Percentiles rank a stretch among this genome's conserved stretches.
Evolutionary conservation across 2,113 vertebrate species (phyloP).

Genomic region (Amphiprion percula): DNA sequence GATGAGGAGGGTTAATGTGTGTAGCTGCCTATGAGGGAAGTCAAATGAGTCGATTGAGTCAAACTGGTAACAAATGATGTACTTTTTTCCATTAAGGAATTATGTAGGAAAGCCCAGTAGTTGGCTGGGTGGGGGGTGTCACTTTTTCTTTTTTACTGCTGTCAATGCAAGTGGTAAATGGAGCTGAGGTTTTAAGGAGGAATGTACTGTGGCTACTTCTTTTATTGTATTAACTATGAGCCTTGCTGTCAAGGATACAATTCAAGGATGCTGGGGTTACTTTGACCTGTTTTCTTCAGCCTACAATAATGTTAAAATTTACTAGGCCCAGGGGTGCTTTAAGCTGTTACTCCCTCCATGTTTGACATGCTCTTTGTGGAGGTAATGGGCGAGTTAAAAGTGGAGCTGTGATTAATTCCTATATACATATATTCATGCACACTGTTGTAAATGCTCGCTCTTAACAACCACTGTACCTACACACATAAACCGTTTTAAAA

Average conservation of each 20-base stretch:
- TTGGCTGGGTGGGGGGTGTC: conserved; percentile 31
- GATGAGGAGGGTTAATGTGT: conserved; percentile 41
- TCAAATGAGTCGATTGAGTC: conserved; percentile 36
- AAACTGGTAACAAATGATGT: conserved; percentile 24
- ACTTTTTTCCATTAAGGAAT: conserved; percentile 17
- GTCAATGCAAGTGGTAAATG: conserved; percentile 73
- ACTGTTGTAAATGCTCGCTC: background rate
- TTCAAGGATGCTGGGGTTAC: conserved; percentile 58
- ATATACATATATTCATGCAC: conserved; percentile 6
- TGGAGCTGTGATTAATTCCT: conserved; percentile 14
- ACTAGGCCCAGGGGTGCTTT: conserved; percentile 15
- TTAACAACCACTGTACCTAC: background rate
- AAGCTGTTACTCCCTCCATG: conserved; percentile 15
- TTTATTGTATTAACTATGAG: conserved; percentile 64
- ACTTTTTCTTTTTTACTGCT: conserved; percentile 51
- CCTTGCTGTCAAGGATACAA: conserved; percentile 54
- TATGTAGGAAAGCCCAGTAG: conserved; percentile 38
- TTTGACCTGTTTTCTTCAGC: conserved; percentile 60
- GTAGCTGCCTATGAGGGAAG: conserved; percentile 41
- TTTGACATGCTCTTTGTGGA: conserved; percentile 33
- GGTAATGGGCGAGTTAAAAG: conserved; percentile 39
- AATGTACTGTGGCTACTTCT: conserved; percentile 34
- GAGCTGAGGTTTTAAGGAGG: conserved; percentile 64
- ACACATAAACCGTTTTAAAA: background rate
- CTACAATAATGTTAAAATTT: conserved; percentile 41